Conservation (phyloP, 2,113 vertebrate genomes). For the Microtus richardsoni region DNA sequence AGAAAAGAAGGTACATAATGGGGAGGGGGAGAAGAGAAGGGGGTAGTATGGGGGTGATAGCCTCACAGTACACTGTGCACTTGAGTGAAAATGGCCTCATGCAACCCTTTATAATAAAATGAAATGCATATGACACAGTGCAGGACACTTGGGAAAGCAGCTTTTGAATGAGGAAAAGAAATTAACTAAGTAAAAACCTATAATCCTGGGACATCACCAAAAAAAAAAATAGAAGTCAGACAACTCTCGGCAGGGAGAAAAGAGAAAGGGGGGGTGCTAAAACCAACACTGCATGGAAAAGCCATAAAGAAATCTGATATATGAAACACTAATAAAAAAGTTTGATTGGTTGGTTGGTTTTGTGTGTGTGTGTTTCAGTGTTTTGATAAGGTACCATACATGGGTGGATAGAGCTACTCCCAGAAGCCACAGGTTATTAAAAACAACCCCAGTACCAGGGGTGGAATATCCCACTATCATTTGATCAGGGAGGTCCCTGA, state of each 20-base stretch:
- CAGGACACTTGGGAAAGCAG: conserved; percentile 19
- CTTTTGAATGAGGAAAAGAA: background rate
- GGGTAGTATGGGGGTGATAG: background rate
- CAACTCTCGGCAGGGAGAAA: background rate
- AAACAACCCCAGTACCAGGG: background rate
- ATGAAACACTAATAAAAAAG: background rate
- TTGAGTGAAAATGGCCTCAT: background rate
- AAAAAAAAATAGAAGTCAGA: background rate
- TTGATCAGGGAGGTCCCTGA: background rate
- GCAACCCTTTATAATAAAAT: background rate
- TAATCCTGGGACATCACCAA: background rate
- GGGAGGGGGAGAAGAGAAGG: background rate
- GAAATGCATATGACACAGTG: background rate
- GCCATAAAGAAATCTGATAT: background rate
- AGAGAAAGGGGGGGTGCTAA: background rate
- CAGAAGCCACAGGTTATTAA: background rate
- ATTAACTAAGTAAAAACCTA: background rate
- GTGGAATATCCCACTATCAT: background rate
- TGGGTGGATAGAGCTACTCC: background rate
- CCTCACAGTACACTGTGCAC: too few relatives aligned
- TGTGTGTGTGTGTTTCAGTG: too few relatives aligned
- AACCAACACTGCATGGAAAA: background rate
- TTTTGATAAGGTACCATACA: background rate
- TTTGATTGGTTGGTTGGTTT: too few relatives aligned
- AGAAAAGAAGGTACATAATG: background rate